Evolutionary conservation across 2,113 vertebrate genomes (phyloP).

Genomic region (Marmota flaviventris): DNA sequence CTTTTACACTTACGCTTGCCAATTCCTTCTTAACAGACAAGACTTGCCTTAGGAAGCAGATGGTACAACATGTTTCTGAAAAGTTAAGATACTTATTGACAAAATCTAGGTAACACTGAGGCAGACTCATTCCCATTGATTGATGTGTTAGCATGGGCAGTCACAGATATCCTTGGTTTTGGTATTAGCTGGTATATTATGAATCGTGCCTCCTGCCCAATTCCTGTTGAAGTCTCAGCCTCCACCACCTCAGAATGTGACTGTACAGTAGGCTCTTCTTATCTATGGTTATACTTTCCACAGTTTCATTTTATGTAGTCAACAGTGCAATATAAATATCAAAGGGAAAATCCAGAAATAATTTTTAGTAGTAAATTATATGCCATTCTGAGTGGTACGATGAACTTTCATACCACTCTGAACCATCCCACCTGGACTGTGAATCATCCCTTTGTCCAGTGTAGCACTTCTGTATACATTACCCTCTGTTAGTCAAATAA

Average conservation of each 20-base stretch:
- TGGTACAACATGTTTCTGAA: not conserved
- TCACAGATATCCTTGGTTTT: not conserved
- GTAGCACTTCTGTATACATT: not conserved
- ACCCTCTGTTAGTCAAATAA: not conserved
- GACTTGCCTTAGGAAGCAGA: slow-evolving; percentile 55
- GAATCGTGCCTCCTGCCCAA: not conserved
- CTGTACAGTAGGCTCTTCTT: not conserved
- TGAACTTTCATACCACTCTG: not conserved
- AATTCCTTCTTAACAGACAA: slow-evolving; percentile 54
- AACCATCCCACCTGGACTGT: too few relatives aligned
- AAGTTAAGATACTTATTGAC: slow-evolving; percentile 36
- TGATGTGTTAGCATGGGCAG: not conserved
- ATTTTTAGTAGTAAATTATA: not conserved
- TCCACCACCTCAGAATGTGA: not conserved
- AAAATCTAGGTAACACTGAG: not conserved
- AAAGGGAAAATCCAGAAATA: not conserved
- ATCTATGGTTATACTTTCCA: not conserved
- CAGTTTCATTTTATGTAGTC: not conserved
- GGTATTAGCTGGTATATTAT: not conserved
- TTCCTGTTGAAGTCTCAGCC: not conserved
- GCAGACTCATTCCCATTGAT: not conserved
- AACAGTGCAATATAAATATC: not conserved
- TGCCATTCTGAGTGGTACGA: not conserved
- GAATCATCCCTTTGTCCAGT: not conserved
- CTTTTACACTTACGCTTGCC: slow-evolving; percentile 61